Conservation (phyloP, 2,797 vertebrate species). For the Dicrostonyx torquatus region DNA sequence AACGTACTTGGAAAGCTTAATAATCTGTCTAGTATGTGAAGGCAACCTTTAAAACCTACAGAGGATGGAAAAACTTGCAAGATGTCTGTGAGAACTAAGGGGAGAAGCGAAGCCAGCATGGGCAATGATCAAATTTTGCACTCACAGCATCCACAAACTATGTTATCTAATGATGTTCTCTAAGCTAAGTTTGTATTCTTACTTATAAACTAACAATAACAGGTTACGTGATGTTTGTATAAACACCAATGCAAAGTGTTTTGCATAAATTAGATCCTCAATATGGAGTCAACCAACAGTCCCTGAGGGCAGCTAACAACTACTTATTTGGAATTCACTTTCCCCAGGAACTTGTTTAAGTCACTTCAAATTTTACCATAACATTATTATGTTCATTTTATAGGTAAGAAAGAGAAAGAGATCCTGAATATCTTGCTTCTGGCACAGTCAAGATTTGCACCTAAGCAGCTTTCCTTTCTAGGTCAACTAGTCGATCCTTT, state of each 20-base stretch:
- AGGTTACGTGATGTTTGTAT: not conserved
- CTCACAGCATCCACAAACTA: not conserved
- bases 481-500: not conserved
- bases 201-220: not conserved
- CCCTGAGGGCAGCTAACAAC: not conserved
- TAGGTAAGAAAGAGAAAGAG: constrained; percentile 33
- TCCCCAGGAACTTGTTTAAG: not conserved
- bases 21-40: not conserved
- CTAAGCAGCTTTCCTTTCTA: not conserved
- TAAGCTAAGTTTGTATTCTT: constrained; percentile 8
- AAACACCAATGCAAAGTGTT: not conserved
- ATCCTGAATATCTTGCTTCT: not conserved
- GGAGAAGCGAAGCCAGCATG: not conserved
- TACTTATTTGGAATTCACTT: constrained; percentile 18
- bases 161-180: not conserved
- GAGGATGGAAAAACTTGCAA: not conserved
- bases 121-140: not conserved
- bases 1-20: not conserved
- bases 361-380: not conserved
- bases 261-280: not conserved
- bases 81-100: not conserved
- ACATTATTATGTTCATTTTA: not conserved
- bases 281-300: constrained; percentile 15
- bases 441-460: not conserved
- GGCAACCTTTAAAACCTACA: not conserved